phyloP scores from a whole-genome alignment of 2,888 invertebrate species.

The Cheilosia pagana region DNA sequence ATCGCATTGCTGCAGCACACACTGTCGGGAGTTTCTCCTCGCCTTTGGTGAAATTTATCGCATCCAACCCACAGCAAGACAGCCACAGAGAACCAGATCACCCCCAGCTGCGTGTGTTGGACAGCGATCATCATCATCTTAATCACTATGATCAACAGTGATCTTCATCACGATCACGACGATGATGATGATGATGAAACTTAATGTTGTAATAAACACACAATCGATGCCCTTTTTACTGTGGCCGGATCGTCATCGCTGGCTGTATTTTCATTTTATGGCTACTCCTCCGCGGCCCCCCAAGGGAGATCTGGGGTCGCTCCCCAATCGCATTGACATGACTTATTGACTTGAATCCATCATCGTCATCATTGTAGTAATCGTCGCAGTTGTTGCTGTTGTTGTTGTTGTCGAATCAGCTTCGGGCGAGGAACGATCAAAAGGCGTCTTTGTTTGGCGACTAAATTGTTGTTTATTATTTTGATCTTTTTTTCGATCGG shows the following conservation, averaged over 20 bases:
- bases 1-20: conserved; percentile 11
- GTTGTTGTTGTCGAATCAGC: conserved; percentile 12
- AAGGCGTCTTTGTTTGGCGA: conserved; percentile 62
- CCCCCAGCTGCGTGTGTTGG: conserved; percentile 69
- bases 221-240: conserved; percentile 68
- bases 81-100: conserved; percentile 60
- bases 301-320: conserved; percentile 49
- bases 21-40: conserved; percentile 63
- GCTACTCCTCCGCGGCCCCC: conserved; percentile 48
- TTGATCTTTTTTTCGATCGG: conserved; percentile 32
- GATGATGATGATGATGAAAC: conserved; percentile 68
- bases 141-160: conserved; percentile 71
- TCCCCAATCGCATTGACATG: conserved; percentile 69
- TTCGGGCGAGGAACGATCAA: conserved; percentile 46
- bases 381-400: conserved; percentile 16
- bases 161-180: conserved; percentile 68
- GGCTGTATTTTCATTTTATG: conserved; percentile 45
- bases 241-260: conserved; percentile 31
- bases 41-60: conserved; percentile 30
- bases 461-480: conserved; percentile 62
- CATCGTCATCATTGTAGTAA: conserved; percentile 55
- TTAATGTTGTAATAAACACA: conserved; percentile 74
- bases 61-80: conserved; percentile 29
- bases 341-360: conserved; percentile 75
- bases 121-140: conserved; percentile 64